Evolutionary conservation across 2,113 vertebrate species (phyloP).

Genomic region (Erythrolamprus reginae): DNA sequence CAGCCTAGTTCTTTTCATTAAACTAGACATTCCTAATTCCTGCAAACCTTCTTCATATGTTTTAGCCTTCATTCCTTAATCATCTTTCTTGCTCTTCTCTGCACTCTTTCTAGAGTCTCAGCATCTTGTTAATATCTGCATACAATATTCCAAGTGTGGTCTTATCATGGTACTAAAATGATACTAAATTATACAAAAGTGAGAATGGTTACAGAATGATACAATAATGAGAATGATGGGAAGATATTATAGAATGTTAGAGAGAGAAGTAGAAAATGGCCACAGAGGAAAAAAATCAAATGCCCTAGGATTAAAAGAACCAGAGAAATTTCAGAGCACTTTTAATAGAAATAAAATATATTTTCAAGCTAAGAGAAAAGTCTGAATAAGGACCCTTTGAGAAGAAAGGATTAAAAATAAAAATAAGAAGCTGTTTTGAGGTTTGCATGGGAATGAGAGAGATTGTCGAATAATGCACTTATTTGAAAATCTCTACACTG

Average conservation of each 20-base stretch:
- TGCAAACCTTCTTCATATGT: neutral
- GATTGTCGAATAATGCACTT: neutral
- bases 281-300: neutral
- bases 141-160: neutral
- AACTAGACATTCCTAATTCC: neutral
- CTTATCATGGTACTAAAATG: neutral
- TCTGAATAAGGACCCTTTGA: neutral
- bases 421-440: neutral
- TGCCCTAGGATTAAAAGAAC: neutral
- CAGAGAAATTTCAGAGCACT: neutral
- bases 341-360: neutral
- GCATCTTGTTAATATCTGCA: neutral
- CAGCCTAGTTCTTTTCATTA: neutral
- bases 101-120: neutral
- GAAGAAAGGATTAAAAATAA: neutral
- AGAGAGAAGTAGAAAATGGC: neutral
- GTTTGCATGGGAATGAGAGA: neutral
- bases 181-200: neutral
- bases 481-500: neutral
- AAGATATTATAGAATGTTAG: neutral
- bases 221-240: neutral
- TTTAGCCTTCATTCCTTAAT: neutral
- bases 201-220: neutral
- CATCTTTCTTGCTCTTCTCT: neutral
- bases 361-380: neutral